Conservation (phyloP, 2,888 invertebrate species). For the Lysandra coridon region DNA sequence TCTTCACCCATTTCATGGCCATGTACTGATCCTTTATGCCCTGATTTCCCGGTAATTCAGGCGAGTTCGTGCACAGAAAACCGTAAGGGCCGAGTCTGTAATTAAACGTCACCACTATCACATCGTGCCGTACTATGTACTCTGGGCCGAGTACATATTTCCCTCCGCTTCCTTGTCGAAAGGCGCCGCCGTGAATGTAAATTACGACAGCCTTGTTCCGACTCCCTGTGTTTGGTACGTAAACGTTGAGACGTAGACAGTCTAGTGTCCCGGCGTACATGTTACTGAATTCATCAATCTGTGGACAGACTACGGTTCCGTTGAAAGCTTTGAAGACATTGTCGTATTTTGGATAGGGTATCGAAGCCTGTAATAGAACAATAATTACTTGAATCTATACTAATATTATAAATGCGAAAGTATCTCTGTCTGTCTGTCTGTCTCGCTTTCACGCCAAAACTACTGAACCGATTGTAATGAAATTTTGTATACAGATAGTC, state of each 20-base stretch:
- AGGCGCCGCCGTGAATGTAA: constrained; percentile 28
- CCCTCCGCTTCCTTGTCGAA: constrained; percentile 1
- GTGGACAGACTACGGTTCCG: constrained; percentile 56
- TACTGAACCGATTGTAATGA: too few relatives aligned
- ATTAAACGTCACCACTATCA: constrained; percentile 54
- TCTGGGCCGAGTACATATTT: not conserved
- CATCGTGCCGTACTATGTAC: constrained; percentile 36
- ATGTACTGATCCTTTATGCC: constrained; percentile 48
- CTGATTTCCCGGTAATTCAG: constrained; percentile 51
- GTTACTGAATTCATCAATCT: constrained; percentile 44
- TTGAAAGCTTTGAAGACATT: constrained; percentile 54
- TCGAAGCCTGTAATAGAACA: constrained; percentile 49
- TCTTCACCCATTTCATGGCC: constrained; percentile 47
- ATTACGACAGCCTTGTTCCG: constrained; percentile 25
- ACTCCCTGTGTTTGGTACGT: constrained; percentile 24
- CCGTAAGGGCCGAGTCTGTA: constrained; percentile 53
- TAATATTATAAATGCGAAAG: too few relatives aligned
- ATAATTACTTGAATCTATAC: not conserved
- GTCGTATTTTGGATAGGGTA: constrained; percentile 50
- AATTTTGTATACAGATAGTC: too few relatives aligned
- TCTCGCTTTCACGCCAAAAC: too few relatives aligned
- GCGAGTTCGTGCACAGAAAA: constrained; percentile 51
- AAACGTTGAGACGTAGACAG: constrained; percentile 29
- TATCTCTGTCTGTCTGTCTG: too few relatives aligned
- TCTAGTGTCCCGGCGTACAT: constrained; percentile 12